These are phyloP conservation scores for Euproctis similis DNA, from an alignment of 2,888 invertebrate genomes.

Conservation along the genomic window DNA sequence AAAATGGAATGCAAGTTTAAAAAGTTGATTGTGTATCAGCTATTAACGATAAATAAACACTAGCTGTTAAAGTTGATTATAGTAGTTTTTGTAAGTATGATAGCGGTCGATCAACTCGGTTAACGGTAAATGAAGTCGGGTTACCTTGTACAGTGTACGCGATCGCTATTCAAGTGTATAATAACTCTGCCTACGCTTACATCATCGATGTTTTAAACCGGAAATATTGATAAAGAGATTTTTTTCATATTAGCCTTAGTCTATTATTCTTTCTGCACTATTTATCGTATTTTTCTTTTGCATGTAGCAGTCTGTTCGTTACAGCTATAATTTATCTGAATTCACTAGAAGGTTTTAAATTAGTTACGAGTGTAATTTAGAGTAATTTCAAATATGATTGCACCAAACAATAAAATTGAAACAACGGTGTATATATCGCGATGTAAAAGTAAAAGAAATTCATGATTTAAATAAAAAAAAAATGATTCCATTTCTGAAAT, in stretches of 20 bases:
- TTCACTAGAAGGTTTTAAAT: too few relatives aligned
- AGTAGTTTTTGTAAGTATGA: constrained; percentile 30
- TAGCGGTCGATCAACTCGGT: constrained; percentile 58
- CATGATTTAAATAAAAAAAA: too few relatives aligned
- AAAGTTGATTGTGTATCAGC: constrained; percentile 11
- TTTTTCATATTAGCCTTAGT: constrained; percentile 8
- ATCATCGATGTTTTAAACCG: constrained; percentile 25
- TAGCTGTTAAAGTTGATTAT: constrained; percentile 15
- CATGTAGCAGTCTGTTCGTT: too few relatives aligned
- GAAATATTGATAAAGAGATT: constrained; percentile 18
- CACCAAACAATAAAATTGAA: too few relatives aligned
- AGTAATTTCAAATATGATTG: too few relatives aligned
- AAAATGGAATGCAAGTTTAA: background rate
- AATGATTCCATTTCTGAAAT: too few relatives aligned
- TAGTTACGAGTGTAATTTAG: too few relatives aligned
- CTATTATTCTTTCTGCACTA: constrained; percentile 22
- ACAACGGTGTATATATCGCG: too few relatives aligned
- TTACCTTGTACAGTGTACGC: constrained; percentile 32
- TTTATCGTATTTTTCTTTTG: constrained; percentile 4
- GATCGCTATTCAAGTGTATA: too few relatives aligned
- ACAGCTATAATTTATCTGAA: too few relatives aligned
- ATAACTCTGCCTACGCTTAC: constrained; percentile 28
- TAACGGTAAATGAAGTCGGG: constrained; percentile 46
- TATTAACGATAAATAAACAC: too few relatives aligned
- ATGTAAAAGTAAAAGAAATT: too few relatives aligned